Conservation (phyloP, 2,113 vertebrate genomes). For the Embiotoca jacksoni region DNA sequence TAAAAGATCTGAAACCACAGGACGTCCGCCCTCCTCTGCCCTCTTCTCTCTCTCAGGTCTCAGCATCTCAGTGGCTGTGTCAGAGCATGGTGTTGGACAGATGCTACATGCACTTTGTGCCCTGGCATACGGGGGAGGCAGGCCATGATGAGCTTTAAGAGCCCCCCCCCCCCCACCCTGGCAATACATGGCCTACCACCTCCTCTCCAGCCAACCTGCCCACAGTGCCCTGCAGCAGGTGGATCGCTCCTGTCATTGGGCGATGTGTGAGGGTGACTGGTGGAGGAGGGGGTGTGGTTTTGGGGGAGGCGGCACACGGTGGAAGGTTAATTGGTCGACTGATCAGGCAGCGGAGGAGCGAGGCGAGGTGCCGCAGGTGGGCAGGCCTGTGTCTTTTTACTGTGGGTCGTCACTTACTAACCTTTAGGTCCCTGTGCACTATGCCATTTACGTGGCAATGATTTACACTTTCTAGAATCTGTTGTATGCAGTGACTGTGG, state of each 20-base stretch:
- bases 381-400: constrained; percentile 37
- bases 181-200: constrained; percentile 19
- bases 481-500: constrained; percentile 99
- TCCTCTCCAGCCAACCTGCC: constrained; percentile 44
- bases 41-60: constrained; percentile 42
- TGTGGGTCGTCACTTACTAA: constrained; percentile 86
- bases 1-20: neutral
- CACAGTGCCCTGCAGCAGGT: constrained; percentile 18
- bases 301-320: constrained; percentile 22
- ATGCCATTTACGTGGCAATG: constrained; percentile 97
- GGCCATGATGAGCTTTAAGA: constrained; percentile 30
- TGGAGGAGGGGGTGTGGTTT: constrained; percentile 11
- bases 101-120: constrained; percentile 87
- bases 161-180: neutral
- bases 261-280: constrained; percentile 15
- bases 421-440: constrained; percentile 99
- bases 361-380: constrained; percentile 36
- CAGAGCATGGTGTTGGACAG: constrained; percentile 82
- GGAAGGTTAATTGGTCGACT: constrained; percentile 50
- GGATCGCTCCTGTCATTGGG: neutral
- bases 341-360: constrained; percentile 49
- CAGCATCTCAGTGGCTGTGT: constrained; percentile 83
- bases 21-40: neutral
- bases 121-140: constrained; percentile 37
- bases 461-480: constrained; percentile 99